Evolutionary conservation across 2,113 vertebrate species (phyloP).

Genomic region (Dasyornis broadbenti): DNA sequence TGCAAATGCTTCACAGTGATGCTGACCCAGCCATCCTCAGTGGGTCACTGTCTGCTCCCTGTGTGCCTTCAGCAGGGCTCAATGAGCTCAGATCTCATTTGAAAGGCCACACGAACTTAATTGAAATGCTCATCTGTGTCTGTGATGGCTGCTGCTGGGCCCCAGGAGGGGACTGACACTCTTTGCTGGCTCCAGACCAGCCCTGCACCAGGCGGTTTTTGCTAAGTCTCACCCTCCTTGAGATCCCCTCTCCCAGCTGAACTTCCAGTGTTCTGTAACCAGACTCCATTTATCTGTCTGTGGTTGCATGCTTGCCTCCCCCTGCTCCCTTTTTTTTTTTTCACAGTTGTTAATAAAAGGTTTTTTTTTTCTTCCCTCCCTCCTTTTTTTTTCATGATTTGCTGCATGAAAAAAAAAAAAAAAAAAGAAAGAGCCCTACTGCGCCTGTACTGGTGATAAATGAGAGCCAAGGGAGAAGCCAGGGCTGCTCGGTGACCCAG

Average conservation of each 20-base stretch:
- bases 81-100: accelerated
- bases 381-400: not conserved
- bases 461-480: constrained; percentile 10
- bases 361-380: accelerated
- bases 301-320: not conserved
- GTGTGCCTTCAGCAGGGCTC: not conserved
- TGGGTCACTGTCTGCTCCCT: not conserved
- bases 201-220: not conserved
- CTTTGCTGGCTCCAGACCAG: not conserved
- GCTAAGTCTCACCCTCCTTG: not conserved
- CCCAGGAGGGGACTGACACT: not conserved
- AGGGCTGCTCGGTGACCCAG: not conserved
- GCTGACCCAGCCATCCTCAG: not conserved
- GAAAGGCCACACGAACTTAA: not conserved
- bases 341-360: not conserved
- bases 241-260: not conserved
- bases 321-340: not conserved
- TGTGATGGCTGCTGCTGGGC: accelerated
- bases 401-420: not conserved
- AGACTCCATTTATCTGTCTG: not conserved
- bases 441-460: not conserved
- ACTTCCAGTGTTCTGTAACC: not conserved
- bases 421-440: not conserved
- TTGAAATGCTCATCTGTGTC: not conserved
- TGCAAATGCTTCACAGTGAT: accelerated